phyloP scores from a whole-genome alignment of 2,797 vertebrate species.

The Florisuga fusca region DNA sequence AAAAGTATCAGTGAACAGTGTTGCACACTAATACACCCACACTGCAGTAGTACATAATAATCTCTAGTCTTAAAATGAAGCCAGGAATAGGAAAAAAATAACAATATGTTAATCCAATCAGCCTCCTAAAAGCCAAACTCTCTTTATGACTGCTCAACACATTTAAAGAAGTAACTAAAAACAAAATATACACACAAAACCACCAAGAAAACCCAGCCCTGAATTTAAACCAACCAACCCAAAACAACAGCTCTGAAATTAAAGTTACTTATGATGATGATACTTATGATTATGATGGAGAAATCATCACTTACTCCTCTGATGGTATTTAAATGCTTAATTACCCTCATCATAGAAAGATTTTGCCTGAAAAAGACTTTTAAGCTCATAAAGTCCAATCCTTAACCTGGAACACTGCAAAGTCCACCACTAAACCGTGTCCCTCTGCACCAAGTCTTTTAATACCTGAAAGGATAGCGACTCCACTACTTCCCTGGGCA shows the following conservation, averaged over 20 bases:
- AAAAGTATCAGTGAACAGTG: neutral
- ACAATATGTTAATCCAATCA: neutral
- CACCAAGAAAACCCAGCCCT: neutral
- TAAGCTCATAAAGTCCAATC: too few species aligned
- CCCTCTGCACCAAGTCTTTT: too few species aligned
- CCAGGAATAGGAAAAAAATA: neutral
- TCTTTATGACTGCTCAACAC: neutral
- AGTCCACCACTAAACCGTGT: too few species aligned
- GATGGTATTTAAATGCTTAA: neutral
- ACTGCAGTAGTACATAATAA: neutral
- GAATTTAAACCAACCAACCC: neutral
- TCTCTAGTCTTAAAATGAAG: neutral
- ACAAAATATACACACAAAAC: fast-evolving
- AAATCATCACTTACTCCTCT: neutral
- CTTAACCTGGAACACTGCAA: too few species aligned
- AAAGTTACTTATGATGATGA: neutral
- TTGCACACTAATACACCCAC: neutral
- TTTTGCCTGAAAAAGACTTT: too few species aligned
- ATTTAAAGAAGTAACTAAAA: neutral
- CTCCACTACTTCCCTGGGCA: too few species aligned
- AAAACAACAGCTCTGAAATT: neutral
- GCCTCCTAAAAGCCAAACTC: neutral
- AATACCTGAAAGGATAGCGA: too few species aligned
- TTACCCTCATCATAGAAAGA: neutral
- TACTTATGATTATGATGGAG: neutral